Base-by-base conservation (phyloP, 2,888 invertebrate genomes). In the Unio pictorum region DNA sequence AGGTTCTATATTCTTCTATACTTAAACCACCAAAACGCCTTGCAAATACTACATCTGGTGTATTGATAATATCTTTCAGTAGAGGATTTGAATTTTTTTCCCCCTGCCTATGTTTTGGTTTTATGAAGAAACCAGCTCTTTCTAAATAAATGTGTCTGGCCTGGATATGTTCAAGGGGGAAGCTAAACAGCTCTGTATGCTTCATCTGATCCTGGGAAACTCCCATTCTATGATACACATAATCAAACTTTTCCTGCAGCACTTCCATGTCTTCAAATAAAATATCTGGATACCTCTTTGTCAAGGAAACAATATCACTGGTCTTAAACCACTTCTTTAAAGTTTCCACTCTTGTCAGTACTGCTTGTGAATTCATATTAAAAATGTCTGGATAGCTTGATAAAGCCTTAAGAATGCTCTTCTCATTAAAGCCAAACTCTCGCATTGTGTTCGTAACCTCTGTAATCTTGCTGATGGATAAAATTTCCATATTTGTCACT, bases 151-250 rank as follows among this genome's bases (percentile, higher is more conserved):
- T 69, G 61, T 84, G 84, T 28, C 84, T 66, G 4, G 69, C 67
- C 62, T 76, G 75, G n/a, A 84, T 75, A 66, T 83, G 79, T 18
- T 74, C 65, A 30, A 84, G 68, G 5, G 81, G 56, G 55, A 80
- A 75, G 7, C 64, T 61, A 64, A 82, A 83, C 58, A 81, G 55
- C 15, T 69, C 54, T 55, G 79, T 71, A 55, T 75, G 64, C 67
- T 79, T 73, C 74, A 84, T 82, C 58, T 84, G 84, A 17, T 71
- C 69, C 57, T 83, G 81, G 1, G 82, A 74, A 5, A 81, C 75
- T n/a, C 79, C 79, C 84, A 84, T 82, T 23, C 67, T 66, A 64
- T 72, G 68, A 61, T 70, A 75, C 0, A 81, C 82, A 67, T 82
- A 84, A 55, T 77, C 68, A 64, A 82, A 81, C 64, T 75, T 81